These are phyloP conservation scores for Plagodis dolabraria DNA, from an alignment of 2,888 invertebrate genomes.

Conservation along the genomic window DNA sequence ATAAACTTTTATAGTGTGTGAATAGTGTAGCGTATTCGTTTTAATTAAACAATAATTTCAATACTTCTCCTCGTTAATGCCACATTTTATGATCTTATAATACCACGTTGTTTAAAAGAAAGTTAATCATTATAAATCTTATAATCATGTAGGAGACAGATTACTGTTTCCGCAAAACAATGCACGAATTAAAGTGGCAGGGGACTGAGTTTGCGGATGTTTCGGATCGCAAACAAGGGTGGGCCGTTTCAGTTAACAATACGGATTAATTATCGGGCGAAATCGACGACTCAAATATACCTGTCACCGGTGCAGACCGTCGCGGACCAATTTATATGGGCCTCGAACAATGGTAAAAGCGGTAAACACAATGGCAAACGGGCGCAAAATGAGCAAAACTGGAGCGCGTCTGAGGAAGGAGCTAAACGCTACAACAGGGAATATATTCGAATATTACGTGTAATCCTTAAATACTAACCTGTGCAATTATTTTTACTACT, in stretches of 20 bases:
- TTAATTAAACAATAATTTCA: constrained; percentile 55
- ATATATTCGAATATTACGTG: constrained; percentile 15
- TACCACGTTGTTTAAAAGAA: constrained; percentile 5
- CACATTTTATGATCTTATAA: constrained; percentile 38
- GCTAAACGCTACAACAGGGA: constrained; percentile 27
- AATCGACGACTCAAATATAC: constrained; percentile 84
- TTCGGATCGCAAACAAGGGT: constrained; percentile 71
- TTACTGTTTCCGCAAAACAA: constrained; percentile 37
- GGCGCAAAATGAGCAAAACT: constrained; percentile 76
- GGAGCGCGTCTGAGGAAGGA: constrained; percentile 32
- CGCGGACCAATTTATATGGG: constrained; percentile 80
- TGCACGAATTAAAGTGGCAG: constrained; percentile 55
- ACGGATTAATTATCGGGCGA: constrained; percentile 83
- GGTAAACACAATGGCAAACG: constrained; percentile 80
- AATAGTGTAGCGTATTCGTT: constrained; percentile 49
- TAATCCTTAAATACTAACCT: too few species aligned
- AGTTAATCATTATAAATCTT: constrained; percentile 33
- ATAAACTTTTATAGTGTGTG: constrained; percentile 46
- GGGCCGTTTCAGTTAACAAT: constrained; percentile 79
- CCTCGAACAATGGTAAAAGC: constrained; percentile 81
- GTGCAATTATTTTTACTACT: too few species aligned
- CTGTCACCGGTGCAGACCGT: constrained; percentile 79
- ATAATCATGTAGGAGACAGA: constrained; percentile 27
- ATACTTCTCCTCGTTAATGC: constrained; percentile 39
- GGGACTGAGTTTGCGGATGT: constrained; percentile 57